Evolutionary conservation across 2,113 vertebrate genomes (phyloP).

Genomic region (Sebastes schlegelii): DNA sequence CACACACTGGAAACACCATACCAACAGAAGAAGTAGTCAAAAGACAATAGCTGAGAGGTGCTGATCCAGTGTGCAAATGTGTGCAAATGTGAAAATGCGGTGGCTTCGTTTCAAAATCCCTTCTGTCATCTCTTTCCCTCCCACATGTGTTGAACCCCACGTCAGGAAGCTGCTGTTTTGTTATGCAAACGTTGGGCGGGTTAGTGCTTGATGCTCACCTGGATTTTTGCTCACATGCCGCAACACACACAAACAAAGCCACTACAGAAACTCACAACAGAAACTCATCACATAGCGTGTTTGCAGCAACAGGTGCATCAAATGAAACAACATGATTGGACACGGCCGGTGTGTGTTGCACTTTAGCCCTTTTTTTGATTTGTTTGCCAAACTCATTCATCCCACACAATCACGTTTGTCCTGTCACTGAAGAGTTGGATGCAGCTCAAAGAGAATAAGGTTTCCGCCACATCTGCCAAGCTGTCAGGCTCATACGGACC

Average conservation of each 20-base stretch:
- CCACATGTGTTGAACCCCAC: not conserved
- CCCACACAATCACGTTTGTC: not conserved
- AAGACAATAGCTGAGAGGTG: too few species aligned
- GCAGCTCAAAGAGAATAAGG: conserved; percentile 13
- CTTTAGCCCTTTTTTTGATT: not conserved
- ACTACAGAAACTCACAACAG: not conserved
- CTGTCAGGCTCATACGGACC: not conserved
- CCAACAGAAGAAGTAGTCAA: too few species aligned
- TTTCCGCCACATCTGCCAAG: conserved; percentile 22
- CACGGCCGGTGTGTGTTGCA: not conserved
- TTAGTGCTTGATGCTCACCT: conserved; percentile 15
- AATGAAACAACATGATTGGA: not conserved
- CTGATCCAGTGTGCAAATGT: not conserved
- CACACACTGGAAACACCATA: too few species aligned
- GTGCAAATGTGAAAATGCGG: not conserved
- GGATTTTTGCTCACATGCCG: conserved; percentile 17
- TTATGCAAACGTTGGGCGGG: conserved; percentile 33
- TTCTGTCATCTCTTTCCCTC: not conserved
- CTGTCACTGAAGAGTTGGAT: not conserved
- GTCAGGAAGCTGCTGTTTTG: conserved; percentile 20
- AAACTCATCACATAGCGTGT: too few species aligned
- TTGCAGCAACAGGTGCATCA: not conserved
- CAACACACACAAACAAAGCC: conserved; percentile 13
- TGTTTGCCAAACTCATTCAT: too few species aligned
- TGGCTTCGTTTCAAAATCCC: not conserved